Conservation (phyloP, 2,797 vertebrate species). For the Malacoraja senta region DNA sequence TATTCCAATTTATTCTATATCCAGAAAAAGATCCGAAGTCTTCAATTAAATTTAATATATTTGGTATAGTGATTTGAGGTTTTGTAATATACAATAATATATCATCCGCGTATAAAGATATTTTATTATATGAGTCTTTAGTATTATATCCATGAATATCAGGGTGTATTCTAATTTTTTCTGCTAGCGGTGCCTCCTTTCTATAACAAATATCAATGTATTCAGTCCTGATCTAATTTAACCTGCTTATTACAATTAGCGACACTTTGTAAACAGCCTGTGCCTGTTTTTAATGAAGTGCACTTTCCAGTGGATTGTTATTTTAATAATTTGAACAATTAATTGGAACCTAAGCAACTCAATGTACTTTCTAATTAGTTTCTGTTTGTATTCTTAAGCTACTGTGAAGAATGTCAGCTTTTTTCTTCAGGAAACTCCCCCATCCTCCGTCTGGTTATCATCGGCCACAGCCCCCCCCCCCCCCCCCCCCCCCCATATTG, state of each 20-base stretch:
- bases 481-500: neutral
- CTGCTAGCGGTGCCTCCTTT: too few relatives aligned
- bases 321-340: slow-evolving; percentile 24
- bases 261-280: neutral
- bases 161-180: too few relatives aligned
- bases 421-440: neutral
- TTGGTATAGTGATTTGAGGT: too few relatives aligned
- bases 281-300: neutral
- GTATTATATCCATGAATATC: too few relatives aligned
- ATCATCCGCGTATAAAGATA: too few relatives aligned
- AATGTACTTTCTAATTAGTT: neutral
- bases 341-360: neutral
- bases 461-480: neutral
- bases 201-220: neutral
- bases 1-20: too few relatives aligned
- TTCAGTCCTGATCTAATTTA: neutral
- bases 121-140: too few relatives aligned
- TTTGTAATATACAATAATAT: too few relatives aligned
- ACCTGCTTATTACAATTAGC: neutral
- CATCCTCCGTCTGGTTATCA: neutral
- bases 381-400: neutral
- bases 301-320: neutral
- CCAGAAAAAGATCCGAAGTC: too few relatives aligned
- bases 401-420: neutral
- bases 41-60: too few relatives aligned